Evolutionary conservation across 2,888 invertebrate genomes (phyloP).

Genomic region (Caenorhabditis doughertyi): DNA sequence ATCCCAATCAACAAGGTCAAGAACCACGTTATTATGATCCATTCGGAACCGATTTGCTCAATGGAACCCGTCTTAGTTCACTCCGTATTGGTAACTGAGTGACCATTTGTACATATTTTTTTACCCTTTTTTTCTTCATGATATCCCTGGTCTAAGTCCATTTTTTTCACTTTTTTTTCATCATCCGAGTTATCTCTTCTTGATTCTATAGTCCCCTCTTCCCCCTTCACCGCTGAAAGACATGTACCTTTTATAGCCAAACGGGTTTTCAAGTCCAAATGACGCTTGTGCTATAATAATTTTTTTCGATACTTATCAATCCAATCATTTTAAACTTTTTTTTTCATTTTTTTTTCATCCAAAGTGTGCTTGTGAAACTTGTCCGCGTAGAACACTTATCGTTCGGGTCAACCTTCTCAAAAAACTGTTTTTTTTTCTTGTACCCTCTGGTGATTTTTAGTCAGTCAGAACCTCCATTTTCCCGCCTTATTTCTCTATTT

Average conservation of each 20-base stretch:
- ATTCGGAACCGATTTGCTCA: conserved; percentile 69
- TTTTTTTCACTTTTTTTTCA: not conserved
- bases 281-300: conserved; percentile 41
- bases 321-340: not conserved
- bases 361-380: not conserved
- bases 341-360: not conserved
- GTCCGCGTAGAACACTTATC: not conserved
- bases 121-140: conserved; percentile 15
- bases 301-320: conserved; percentile 28
- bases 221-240: not conserved
- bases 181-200: not conserved
- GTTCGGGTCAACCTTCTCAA: not conserved
- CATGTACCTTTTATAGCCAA: conserved; percentile 39
- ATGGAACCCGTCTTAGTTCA: conserved; percentile 55
- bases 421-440: not conserved
- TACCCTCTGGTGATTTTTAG: not conserved
- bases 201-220: not conserved
- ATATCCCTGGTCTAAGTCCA: conserved; percentile 17
- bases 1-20: not conserved
- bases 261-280: conserved; percentile 24
- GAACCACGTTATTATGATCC: conserved; percentile 71
- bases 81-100: conserved; percentile 59
- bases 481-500: not conserved
- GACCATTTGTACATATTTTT: conserved; percentile 16
- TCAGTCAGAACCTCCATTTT: not conserved